Evolutionary conservation across 2,113 vertebrate species (phyloP), one percentile per base, ranked within the genome.

Genomic region (Atlantisia rogersi): DNA sequence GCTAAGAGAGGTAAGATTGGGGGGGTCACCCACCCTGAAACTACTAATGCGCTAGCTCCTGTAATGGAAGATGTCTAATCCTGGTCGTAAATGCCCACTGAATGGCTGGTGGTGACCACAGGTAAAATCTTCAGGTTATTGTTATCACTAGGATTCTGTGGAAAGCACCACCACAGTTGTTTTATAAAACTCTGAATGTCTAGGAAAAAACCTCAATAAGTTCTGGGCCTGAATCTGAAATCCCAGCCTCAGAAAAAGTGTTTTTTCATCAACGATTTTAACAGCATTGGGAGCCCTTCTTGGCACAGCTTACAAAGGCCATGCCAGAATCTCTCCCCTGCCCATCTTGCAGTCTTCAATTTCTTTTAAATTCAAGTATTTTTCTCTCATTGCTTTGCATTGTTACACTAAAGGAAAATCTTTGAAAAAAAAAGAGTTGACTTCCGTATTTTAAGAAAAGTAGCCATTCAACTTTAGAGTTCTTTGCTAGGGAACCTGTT

Each of bases 21-120:
- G 46, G n/a, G n/a, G 24, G 25, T 29, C 48, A 48, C 21, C 48
- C 48, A 48, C 52, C 52, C 67, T 15, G 5, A 2, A 42, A 28
- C n/a, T 20, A 0, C 8, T 3, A 28, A 15, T 8, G 63, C 10
- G 1, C 29, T 22, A 52, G 55, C 55, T 40, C 1, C 4, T 74
- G 52, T 56, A 50, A 63, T 7, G 9, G 19, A 17, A 35, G 67
- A 14, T 2, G 14, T 5, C 18, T 2, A 0, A 7, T 10, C 10
- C 16, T 7, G 3, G 13, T 20, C 4, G 1, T 14, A 9, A 60
- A 11, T 12, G 60, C 21, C 79, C 55, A 81, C 15, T 46, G 14
- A 52, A 5, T 0, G 31, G 50, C 58, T 21, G 12, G 24, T 1
- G 5, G n/a, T 14, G 19, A 39, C 60, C 46, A 9, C 0, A 0